A percentile compares a stretch with the other conserved stretches of the same genome.
phyloP scores from a whole-genome alignment of 1,140 invertebrate species.

The Drosophila pseudoananassae region DNA sequence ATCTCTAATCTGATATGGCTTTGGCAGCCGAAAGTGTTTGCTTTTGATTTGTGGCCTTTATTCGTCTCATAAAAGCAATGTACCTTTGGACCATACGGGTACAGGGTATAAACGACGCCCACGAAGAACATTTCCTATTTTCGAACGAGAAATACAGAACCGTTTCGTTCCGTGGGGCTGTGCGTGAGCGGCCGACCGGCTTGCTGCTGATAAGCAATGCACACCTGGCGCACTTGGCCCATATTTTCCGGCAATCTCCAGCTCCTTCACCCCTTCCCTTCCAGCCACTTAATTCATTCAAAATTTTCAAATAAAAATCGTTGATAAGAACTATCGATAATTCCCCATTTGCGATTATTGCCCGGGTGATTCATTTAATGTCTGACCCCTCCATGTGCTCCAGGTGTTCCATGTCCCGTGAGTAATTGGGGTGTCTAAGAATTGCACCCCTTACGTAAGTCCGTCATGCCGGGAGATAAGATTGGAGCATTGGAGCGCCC shows the following conservation, averaged over 20 bases:
- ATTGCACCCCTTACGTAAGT: conserved; percentile 42
- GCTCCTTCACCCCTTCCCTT: background rate
- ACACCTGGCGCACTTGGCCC: conserved; percentile 54
- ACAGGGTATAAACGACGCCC: conserved; percentile 24
- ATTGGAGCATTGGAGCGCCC: conserved; percentile 23
- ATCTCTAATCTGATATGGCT: background rate
- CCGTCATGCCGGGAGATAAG: conserved; percentile 29
- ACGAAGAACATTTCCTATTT: conserved; percentile 22
- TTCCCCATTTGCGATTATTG: conserved; percentile 8
- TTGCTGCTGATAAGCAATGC: conserved; percentile 51
- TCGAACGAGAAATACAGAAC: background rate
- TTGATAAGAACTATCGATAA: conserved; percentile 31
- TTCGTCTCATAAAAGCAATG: conserved; percentile 11
- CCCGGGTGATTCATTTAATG: conserved; percentile 41
- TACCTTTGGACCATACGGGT: conserved; percentile 20
- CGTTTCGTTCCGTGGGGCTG: conserved; percentile 6
- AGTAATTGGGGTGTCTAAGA: conserved; percentile 30
- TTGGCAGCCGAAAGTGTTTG: background rate
- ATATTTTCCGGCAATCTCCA: conserved; percentile 20
- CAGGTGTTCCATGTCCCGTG: conserved; percentile 49
- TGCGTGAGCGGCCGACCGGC: conserved; percentile 25
- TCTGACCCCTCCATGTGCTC: conserved; percentile 6
- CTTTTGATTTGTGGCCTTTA: conserved; percentile 13
- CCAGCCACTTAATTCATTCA: conserved; percentile 46
- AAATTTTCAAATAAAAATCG: conserved; percentile 26